Evolutionary conservation across 2,797 vertebrate species (phyloP).

Genomic region (Miichthys miiuy): DNA sequence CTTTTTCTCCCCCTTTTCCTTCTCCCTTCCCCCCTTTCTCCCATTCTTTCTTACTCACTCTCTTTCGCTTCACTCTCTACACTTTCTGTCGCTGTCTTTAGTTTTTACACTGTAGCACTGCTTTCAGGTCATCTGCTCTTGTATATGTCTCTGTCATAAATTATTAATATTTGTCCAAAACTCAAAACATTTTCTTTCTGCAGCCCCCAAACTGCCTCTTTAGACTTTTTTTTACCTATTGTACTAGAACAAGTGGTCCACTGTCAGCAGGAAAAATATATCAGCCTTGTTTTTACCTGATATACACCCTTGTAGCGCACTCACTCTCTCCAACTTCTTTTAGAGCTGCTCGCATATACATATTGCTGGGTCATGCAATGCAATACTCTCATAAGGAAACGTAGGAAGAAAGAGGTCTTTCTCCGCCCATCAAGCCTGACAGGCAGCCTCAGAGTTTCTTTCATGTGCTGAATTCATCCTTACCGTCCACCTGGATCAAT

Average conservation of each 20-base stretch:
- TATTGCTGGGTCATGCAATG: conserved; percentile 82
- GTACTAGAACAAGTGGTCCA: conserved; percentile 78
- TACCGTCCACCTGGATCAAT: conserved; percentile 86
- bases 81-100: conserved; percentile 28
- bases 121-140: conserved; percentile 12
- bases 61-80: conserved; percentile 47
- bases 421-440: conserved; percentile 80
- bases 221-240: conserved; percentile 65
- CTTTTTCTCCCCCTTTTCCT: conserved; percentile 50
- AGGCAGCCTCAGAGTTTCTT: conserved; percentile 74
- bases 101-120: conserved; percentile 19
- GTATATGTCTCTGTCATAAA: conserved; percentile 2
- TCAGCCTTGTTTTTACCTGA: conserved; percentile 64
- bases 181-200: conserved; percentile 14
- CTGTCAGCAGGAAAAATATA: conserved; percentile 74
- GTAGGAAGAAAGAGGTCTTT: conserved; percentile 84
- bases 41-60: conserved; percentile 65
- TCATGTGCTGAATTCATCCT: conserved; percentile 86
- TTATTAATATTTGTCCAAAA: conserved; percentile 20
- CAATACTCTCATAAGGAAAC: conserved; percentile 78
- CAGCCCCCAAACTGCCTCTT: conserved; percentile 38
- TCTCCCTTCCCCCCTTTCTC: conserved; percentile 66
- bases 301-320: conserved; percentile 52
- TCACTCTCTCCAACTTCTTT: conserved; percentile 50
- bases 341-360: conserved; percentile 67